Base-by-base conservation (phyloP, 2,113 vertebrate species). In the Chunga burmeisteri region DNA sequence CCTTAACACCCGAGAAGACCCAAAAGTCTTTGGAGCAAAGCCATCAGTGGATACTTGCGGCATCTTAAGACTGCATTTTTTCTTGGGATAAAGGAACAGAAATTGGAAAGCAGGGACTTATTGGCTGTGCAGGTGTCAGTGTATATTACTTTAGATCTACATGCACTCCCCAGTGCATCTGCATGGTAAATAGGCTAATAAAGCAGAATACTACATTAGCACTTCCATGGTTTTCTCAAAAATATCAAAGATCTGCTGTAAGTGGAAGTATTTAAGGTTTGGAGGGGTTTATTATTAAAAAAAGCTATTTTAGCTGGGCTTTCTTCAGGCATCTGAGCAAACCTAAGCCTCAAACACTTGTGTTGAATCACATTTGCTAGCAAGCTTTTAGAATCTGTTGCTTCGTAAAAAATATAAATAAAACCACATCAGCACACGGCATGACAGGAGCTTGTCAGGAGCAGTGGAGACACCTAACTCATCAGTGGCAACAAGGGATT, bases 351-450 rank as follows among this genome's bases (percentile, higher is more conserved):
- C 46, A 18, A 6, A 7, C 14, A 38, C 12, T 71, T 29, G 26
- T 18, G 9, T 2, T 9, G 1, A 86, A 30, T 4, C 11, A 40
- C 10, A 44, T 0, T 38, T 38, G 38, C 38, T 38, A 38, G 38
- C 38, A 38, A 40, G 22, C 49, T 71, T 63, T 81, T 55, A 52
- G 13, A 46, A 38, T 30, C 38, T 34, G 11, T 34, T 58, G 6
- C 38, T 17, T 55, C 62, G 38, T 38, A 14, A 65, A 88, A 62
- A 78, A 50, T 1, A 32, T 10, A 65, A 72, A 86, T 23, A 61
- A 47, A 80, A n/a, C 0, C n/a, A 42, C 73, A 88, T 5, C 32
- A 80, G 13, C 46, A 59, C 32, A 13, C 2, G 5, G 38, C 30
- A 32, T 2, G 16, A 38, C 4, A 66, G 34, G 14, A 86, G 29